phyloP scores from a whole-genome alignment of 2,113 vertebrate species.

The Pollimyrus isidori region DNA sequence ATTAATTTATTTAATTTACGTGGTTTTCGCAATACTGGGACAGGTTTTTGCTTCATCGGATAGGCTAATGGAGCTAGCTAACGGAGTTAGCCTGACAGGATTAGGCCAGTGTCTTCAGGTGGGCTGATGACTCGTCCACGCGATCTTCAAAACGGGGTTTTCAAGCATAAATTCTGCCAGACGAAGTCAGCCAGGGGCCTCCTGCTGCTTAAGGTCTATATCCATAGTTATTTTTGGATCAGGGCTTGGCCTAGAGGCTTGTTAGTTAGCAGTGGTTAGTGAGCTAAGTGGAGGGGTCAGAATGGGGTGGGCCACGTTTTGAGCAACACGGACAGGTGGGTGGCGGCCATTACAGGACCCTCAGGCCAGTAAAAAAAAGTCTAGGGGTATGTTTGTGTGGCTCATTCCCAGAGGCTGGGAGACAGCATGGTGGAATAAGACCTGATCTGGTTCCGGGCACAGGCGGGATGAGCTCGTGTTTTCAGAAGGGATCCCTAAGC shows the following conservation, averaged over 20 bases:
- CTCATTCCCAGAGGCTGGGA: background rate
- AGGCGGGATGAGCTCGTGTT: background rate
- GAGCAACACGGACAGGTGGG: conserved; percentile 26
- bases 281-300: background rate
- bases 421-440: background rate
- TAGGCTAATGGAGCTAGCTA: background rate
- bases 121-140: background rate
- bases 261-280: background rate
- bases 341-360: background rate
- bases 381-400: background rate
- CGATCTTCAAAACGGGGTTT: background rate
- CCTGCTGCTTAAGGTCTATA: background rate
- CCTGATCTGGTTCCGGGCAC: background rate
- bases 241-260: background rate
- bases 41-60: background rate
- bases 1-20: no score
- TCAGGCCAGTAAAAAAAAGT: background rate
- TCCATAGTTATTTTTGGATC: background rate
- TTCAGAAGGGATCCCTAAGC: background rate
- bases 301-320: background rate
- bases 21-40: background rate
- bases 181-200: background rate
- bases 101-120: background rate
- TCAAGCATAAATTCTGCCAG: background rate
- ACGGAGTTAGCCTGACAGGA: background rate